Base-by-base conservation (phyloP, 2,888 invertebrate species). In the Galerucella pusilla region DNA sequence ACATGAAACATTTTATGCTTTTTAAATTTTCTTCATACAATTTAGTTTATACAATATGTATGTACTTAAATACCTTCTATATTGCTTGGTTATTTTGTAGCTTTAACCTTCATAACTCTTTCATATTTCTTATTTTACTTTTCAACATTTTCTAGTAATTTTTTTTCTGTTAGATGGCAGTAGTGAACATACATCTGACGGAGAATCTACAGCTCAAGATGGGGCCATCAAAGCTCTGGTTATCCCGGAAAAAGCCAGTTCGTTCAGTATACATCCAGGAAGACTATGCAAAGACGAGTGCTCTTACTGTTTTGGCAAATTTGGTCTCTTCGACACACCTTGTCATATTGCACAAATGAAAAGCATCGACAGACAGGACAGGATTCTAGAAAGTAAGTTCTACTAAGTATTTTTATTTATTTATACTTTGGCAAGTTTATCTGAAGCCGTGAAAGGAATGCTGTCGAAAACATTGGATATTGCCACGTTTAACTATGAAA, bases 331-430 rank as follows among this genome's bases (percentile, higher is more conserved):
- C 79, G 96, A 96, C 84, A 96, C 96, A 0, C 96, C 96, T 0
- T 95, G 95, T 87, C 96, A 96, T 85, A 93, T 96, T 69, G 96
- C 95, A 0, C 95, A 95, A 88, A 93, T 96, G 86, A 96, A 96
- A 82, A 94, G 94, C 70, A 89, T 91, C 1, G 95, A 95, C 75
- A 88, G 94, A n/a, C 94, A 95, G 86, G 92, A 93, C 84, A 94
- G 94, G 84, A 94, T 96, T 76, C 88, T 96, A 77, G 91, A 91
- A 79, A 92, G 94, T 94, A 87, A 90, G 91, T 75, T 90, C 67
- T 66, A 67, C n/a, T 4, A 28, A 46, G 10, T 46, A 12, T 46
- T 20, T 20, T 20, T 20, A 20, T 20, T 20, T 20, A 20, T 20
- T 20, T 20, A 20, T 20, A 20, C 20, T 20, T 20, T n/a, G n/a